Conservation (phyloP, 2,797 vertebrate species). For the Hirundo rustica region DNA sequence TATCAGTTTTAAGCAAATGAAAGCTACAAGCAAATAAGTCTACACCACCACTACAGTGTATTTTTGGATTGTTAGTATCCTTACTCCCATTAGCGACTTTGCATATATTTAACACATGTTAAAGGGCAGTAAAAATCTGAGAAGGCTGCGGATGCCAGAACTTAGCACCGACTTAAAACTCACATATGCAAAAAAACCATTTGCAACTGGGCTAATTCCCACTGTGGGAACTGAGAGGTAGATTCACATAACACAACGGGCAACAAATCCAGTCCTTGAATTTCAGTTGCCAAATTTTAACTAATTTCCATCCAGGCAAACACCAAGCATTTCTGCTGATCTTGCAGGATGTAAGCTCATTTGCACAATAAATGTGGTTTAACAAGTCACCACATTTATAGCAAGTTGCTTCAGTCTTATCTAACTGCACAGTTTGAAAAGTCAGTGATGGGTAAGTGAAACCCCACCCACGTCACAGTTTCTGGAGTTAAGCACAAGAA, state of each 20-base stretch:
- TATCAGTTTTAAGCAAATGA: constrained; percentile 31
- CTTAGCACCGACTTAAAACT: background rate
- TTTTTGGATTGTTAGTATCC: constrained; percentile 12
- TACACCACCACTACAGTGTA: background rate
- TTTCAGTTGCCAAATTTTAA: constrained; percentile 62
- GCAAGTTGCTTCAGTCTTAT: constrained; percentile 54
- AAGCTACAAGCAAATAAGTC: constrained; percentile 9
- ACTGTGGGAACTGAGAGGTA: constrained; percentile 34
- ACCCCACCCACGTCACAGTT: constrained; percentile 54
- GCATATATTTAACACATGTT: background rate
- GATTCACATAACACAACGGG: constrained; percentile 3
- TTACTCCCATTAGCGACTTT: background rate
- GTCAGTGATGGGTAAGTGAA: constrained; percentile 57
- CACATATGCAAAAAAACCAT: background rate
- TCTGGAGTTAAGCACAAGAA: background rate
- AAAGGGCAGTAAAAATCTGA: constrained; percentile 7
- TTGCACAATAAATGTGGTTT: constrained; percentile 61
- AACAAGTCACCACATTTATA: constrained; percentile 64
- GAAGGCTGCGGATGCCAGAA: background rate
- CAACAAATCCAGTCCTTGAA: constrained; percentile 46
- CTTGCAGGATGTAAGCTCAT: constrained; percentile 42
- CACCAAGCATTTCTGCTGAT: constrained; percentile 5
- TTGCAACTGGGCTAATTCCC: background rate
- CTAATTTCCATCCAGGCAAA: constrained; percentile 61
- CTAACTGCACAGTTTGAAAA: constrained; percentile 44